Percentiles rank a stretch among this genome's conserved stretches.
Conservation (phyloP, 1,140 invertebrate species). For the Listronotus bonariensis region DNA sequence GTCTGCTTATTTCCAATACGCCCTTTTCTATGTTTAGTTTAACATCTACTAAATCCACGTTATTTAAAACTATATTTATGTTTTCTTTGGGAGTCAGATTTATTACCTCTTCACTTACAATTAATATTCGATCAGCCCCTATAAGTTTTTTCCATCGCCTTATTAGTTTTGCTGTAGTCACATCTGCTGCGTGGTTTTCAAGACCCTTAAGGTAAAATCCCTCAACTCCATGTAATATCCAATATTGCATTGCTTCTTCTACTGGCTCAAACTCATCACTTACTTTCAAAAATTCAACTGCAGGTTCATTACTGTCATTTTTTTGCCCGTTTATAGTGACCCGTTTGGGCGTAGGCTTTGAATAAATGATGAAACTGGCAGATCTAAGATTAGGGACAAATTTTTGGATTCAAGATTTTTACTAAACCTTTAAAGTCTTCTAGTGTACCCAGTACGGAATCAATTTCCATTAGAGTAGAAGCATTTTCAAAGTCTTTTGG, state of each 20-base stretch:
- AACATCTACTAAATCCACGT: constrained; percentile 74
- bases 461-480: constrained; percentile 65
- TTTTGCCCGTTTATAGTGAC: constrained; percentile 1
- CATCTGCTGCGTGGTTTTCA: constrained; percentile 57
- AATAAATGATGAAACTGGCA: constrained; percentile 69
- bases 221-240: constrained; percentile 70
- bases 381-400: constrained; percentile 74
- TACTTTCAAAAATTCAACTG: constrained; percentile 39
- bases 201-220: constrained; percentile 81
- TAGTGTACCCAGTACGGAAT: constrained; percentile 66
- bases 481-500: constrained; percentile 71
- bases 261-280: constrained; percentile 49
- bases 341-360: constrained; percentile 51
- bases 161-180: constrained; percentile 58
- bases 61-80: constrained; percentile 62
- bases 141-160: constrained; percentile 70
- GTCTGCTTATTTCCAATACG: constrained; percentile 60
- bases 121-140: constrained; percentile 65
- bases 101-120: constrained; percentile 67
- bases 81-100: constrained; percentile 54
- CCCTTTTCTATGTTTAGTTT: constrained; percentile 65
- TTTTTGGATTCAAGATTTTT: constrained; percentile 65
- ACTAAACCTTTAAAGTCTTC: constrained; percentile 69
- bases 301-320: constrained; percentile 33
- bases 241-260: constrained; percentile 65